These are phyloP conservation scores for Magallana ariakensis DNA, from an alignment of 1,140 invertebrate genomes.

Conservation along the genomic window DNA sequence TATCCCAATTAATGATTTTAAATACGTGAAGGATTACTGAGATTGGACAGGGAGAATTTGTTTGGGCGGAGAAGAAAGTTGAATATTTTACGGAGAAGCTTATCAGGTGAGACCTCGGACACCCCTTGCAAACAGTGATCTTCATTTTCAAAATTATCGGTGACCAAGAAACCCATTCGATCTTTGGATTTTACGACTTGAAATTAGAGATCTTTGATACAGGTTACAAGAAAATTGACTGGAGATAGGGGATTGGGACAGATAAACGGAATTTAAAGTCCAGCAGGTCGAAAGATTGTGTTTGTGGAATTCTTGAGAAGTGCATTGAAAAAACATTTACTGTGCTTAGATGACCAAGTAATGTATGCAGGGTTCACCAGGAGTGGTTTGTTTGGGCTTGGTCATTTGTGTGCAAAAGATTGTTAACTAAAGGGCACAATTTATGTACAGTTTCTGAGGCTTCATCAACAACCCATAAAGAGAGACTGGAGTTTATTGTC, in stretches of 20 bases:
- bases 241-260: neutral
- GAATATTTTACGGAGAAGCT: neutral
- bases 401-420: neutral
- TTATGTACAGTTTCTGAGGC: slow-evolving; percentile 1
- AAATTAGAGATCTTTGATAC: slow-evolving; percentile 21
- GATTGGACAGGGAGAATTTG: neutral
- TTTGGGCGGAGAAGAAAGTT: neutral
- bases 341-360: slow-evolving; percentile 11
- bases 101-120: neutral
- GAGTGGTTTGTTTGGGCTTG: neutral
- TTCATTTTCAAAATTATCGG: slow-evolving; percentile 17
- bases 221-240: slow-evolving; percentile 13
- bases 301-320: neutral
- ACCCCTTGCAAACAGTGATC: neutral
- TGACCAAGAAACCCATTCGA: slow-evolving; percentile 19
- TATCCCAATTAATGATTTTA: slow-evolving; percentile 16
- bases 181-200: slow-evolving; percentile 20
- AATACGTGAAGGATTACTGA: slow-evolving; percentile 10
- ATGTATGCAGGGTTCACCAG: neutral
- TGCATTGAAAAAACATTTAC: slow-evolving; percentile 21
- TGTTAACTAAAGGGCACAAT: neutral
- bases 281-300: neutral
- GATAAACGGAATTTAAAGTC: slow-evolving; percentile 33
- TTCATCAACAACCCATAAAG: slow-evolving; percentile 30
- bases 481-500: slow-evolving; percentile 1